A percentile compares a stretch with the other conserved stretches of the same genome.
These are phyloP conservation scores for Sternarchorhynchus goeldii DNA, from an alignment of 2,797 vertebrate species.

Conservation along the genomic window DNA sequence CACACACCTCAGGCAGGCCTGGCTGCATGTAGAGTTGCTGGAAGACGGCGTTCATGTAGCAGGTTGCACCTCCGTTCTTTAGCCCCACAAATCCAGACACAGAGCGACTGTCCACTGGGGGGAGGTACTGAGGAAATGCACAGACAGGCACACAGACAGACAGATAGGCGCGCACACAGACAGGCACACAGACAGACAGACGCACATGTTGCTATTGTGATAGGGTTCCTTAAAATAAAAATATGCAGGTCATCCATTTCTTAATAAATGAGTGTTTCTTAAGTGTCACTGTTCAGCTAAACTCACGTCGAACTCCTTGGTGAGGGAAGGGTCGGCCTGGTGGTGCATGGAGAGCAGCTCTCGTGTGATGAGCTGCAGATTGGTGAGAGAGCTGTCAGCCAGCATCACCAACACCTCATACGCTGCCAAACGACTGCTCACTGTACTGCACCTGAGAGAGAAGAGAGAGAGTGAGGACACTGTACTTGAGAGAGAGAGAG, in stretches of 20 bases:
- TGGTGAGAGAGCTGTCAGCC: constrained; percentile 92
- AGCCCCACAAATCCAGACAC: constrained; percentile 94
- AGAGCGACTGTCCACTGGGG: constrained; percentile 95
- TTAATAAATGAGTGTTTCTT: too few relatives aligned
- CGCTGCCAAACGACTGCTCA: constrained; percentile 93
- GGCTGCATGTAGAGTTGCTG: constrained; percentile 99
- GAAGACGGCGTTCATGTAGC: constrained; percentile 99
- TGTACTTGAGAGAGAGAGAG: background rate
- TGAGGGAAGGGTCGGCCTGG: constrained; percentile 92
- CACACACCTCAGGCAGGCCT: constrained; percentile 90
- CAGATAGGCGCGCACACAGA: background rate
- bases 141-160: background rate
- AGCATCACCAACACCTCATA: constrained; percentile 98
- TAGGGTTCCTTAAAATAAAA: background rate
- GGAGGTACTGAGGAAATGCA: constrained; percentile 82
- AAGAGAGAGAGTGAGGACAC: background rate
- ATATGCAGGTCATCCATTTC: background rate
- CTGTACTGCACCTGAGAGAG: constrained; percentile 89
- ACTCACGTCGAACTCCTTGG: constrained; percentile 97
- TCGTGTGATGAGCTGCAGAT: constrained; percentile 90
- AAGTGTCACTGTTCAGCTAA: too few relatives aligned
- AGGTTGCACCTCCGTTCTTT: constrained; percentile 97
- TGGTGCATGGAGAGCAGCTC: constrained; percentile 98
- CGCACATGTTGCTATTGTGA: background rate
- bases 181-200: constrained; percentile 10